Conservation (phyloP, 2,888 invertebrate genomes). For the Spodoptera picta region DNA sequence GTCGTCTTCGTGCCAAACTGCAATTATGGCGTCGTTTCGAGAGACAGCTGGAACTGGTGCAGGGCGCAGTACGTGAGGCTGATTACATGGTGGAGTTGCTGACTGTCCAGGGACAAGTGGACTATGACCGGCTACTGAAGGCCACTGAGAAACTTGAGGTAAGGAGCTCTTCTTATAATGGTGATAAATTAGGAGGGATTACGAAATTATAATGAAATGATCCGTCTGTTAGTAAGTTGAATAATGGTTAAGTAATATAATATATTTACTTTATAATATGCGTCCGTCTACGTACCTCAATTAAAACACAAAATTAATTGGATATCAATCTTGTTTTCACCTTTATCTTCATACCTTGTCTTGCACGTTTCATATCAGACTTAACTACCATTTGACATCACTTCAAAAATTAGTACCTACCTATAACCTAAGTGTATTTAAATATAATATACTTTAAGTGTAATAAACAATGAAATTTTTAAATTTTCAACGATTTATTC, state of each 20-base stretch:
- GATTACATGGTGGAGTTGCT: slow-evolving; percentile 96
- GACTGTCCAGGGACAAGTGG: slow-evolving; percentile 94
- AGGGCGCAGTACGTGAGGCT: slow-evolving; percentile 94
- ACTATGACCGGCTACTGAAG: slow-evolving; percentile 94
- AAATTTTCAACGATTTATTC: background rate
- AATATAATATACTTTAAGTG: no score
- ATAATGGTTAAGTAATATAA: no score
- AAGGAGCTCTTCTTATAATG: slow-evolving; percentile 60
- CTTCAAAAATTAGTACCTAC: no score
- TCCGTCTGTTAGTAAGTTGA: no score
- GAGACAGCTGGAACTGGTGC: slow-evolving; percentile 93
- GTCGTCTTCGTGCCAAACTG: slow-evolving; percentile 90
- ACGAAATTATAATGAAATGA: no score
- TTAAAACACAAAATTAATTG: background rate
- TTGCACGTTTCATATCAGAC: no score
- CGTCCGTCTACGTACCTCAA: no score
- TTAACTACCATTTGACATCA: no score
- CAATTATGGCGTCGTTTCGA: slow-evolving; percentile 94
- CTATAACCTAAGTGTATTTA: no score
- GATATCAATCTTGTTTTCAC: background rate
- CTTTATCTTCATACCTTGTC: no score
- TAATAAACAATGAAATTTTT: background rate
- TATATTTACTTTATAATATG: no score
- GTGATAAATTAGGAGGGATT: no score
- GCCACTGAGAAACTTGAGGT: slow-evolving; percentile 96